Evolutionary conservation across 2,888 invertebrate genomes (phyloP).

Genomic region (Lasioglossum malachurum): DNA sequence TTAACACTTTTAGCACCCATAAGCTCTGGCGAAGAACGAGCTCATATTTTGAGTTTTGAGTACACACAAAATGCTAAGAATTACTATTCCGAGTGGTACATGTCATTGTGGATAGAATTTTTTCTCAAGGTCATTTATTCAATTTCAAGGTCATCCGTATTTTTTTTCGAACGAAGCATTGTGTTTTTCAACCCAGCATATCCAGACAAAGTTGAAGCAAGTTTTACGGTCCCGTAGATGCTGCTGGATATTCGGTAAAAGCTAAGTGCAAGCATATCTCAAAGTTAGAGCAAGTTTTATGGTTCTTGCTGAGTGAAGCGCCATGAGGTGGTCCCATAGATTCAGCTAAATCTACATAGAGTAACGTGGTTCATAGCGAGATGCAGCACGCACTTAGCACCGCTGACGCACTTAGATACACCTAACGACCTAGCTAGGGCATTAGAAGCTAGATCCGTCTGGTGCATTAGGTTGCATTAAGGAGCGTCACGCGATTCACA

Average conservation of each 20-base stretch:
- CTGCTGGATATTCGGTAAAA: neutral
- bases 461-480: constrained; percentile 39
- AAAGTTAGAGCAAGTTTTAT: neutral
- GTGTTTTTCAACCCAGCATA: too few relatives aligned
- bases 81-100: too few relatives aligned
- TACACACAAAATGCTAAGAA: too few relatives aligned
- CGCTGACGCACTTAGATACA: neutral
- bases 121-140: too few relatives aligned
- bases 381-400: neutral
- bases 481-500: constrained; percentile 33
- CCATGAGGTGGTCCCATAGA: neutral
- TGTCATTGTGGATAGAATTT: too few relatives aligned
- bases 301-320: neutral
- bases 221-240: neutral
- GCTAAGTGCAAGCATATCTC: neutral
- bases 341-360: neutral
- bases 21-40: too few relatives aligned
- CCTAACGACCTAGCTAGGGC: constrained; percentile 30
- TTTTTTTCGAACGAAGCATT: too few relatives aligned
- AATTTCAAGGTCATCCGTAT: too few relatives aligned
- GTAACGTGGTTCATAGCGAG: neutral
- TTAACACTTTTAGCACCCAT: constrained; percentile 13
- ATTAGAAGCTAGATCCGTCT: neutral
- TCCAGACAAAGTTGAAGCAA: too few relatives aligned
- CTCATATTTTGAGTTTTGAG: too few relatives aligned